A percentile compares a stretch with the other conserved stretches of the same genome.
phyloP scores from a whole-genome alignment of 2,888 invertebrate genomes.

The Tipula confusa region DNA sequence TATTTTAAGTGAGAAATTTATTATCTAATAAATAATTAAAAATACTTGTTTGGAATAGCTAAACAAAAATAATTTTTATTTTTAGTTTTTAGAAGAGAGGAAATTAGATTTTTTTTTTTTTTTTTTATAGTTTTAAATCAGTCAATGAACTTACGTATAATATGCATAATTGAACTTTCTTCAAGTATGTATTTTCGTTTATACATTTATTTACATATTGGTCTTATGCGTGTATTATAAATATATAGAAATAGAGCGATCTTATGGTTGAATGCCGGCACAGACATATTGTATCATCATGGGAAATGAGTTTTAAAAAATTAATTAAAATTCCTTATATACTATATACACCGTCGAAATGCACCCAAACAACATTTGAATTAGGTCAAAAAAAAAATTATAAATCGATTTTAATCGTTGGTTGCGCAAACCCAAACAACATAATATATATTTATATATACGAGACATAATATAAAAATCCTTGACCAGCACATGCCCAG shows the following conservation, averaged over 20 bases:
- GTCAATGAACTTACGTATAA: not conserved
- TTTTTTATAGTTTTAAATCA: not conserved
- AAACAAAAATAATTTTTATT: not conserved
- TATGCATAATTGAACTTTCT: constrained; percentile 3
- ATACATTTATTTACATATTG: not conserved
- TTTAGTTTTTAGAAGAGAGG: not conserved
- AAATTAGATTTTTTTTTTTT: not conserved
- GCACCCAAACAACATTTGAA: not conserved
- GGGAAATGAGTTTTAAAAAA: not conserved
- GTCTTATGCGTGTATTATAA: not conserved
- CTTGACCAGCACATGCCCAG: not conserved
- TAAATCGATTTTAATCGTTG: not conserved
- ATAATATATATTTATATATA: too few relatives aligned
- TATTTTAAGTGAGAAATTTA: not conserved
- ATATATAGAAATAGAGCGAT: not conserved
- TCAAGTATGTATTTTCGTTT: not conserved
- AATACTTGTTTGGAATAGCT: not conserved
- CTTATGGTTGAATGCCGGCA: not conserved
- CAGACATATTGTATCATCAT: not conserved
- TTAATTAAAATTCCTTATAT: not conserved
- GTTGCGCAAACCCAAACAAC: not conserved
- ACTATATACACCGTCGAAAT: too few relatives aligned
- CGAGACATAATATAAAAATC: not conserved
- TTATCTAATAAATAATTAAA: not conserved
- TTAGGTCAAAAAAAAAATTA: not conserved